Conservation (phyloP, 2,888 invertebrate species). For the Apoda limacodes region DNA sequence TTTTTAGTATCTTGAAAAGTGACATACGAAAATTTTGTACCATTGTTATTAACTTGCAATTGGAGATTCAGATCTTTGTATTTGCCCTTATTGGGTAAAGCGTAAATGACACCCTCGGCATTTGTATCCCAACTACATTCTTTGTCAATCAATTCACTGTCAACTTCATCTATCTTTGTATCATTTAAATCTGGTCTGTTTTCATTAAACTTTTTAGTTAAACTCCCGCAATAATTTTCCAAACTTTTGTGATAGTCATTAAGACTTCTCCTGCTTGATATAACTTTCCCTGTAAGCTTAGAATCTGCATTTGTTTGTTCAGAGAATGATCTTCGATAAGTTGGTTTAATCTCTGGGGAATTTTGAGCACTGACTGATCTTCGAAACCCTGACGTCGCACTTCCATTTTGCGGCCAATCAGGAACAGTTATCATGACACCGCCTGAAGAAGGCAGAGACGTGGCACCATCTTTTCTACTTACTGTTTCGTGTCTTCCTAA, state of each 20-base stretch:
- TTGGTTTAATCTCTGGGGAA: conserved; percentile 56
- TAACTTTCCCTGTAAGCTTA: conserved; percentile 51
- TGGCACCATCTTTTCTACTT: conserved; percentile 45
- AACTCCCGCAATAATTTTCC: conserved; percentile 44
- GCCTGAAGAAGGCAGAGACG: conserved; percentile 60
- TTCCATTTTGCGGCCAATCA: conserved; percentile 67
- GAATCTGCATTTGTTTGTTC: conserved; percentile 51
- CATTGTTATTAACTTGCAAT: conserved; percentile 61
- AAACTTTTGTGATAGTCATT: conserved; percentile 57
- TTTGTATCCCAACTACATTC: conserved; percentile 71
- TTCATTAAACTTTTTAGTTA: conserved; percentile 26
- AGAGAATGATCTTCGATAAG: conserved; percentile 57
- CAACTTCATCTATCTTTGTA: conserved; percentile 52
- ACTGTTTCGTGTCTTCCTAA: conserved; percentile 52
- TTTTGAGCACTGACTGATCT: conserved; percentile 57
- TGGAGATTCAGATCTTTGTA: conserved; percentile 61
- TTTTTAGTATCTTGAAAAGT: conserved; percentile 58
- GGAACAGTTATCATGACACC: conserved; percentile 74
- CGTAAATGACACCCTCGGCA: conserved; percentile 64
- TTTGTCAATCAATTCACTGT: conserved; percentile 61
- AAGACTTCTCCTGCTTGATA: conserved; percentile 56
- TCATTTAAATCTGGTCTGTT: conserved; percentile 22
- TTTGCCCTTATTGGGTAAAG: conserved; percentile 62
- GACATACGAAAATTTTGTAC: conserved; percentile 58
- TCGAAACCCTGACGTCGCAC: conserved; percentile 38